Percentiles rank a stretch among this genome's conserved stretches.
Evolutionary conservation across 1,140 invertebrate genomes (phyloP).

Genomic region (Epicauta chinensis): DNA sequence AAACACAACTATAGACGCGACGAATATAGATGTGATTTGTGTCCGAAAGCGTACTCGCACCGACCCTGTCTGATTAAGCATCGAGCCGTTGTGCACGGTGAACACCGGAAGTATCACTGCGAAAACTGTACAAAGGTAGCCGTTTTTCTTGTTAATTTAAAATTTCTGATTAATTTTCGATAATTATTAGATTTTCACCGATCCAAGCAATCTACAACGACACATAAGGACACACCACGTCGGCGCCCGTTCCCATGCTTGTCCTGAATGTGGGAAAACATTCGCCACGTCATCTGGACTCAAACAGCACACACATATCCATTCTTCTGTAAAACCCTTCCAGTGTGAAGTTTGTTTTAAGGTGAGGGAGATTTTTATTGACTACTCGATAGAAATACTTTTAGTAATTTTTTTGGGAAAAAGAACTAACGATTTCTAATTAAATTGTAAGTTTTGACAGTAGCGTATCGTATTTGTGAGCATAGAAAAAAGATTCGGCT

Average conservation of each 20-base stretch:
- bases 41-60: constrained; percentile 76
- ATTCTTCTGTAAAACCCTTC: constrained; percentile 97
- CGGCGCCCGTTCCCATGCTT: constrained; percentile 89
- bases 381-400: no score
- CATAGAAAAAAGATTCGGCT: no score
- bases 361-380: constrained; percentile 41
- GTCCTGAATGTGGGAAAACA: constrained; percentile 96
- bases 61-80: constrained; percentile 76
- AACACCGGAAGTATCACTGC: constrained; percentile 77
- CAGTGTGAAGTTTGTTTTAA: constrained; percentile 88
- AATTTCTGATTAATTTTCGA: constrained; percentile 38
- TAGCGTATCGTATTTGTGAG: no score
- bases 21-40: constrained; percentile 78
- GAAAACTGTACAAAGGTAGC: constrained; percentile 87
- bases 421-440: no score
- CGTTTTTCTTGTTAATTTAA: not conserved
- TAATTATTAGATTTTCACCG: constrained; percentile 74
- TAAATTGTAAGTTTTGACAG: no score
- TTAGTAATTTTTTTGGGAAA: no score
- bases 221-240: constrained; percentile 93
- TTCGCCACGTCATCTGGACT: constrained; percentile 95
- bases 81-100: constrained; percentile 70
- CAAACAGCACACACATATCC: constrained; percentile 99
- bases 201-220: constrained; percentile 91
- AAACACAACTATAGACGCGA: constrained; percentile 68